Evolutionary conservation across 2,797 vertebrate genomes (phyloP), one percentile per base, ranked within the genome.

Genomic region (Peromyscus attwateri): DNA sequence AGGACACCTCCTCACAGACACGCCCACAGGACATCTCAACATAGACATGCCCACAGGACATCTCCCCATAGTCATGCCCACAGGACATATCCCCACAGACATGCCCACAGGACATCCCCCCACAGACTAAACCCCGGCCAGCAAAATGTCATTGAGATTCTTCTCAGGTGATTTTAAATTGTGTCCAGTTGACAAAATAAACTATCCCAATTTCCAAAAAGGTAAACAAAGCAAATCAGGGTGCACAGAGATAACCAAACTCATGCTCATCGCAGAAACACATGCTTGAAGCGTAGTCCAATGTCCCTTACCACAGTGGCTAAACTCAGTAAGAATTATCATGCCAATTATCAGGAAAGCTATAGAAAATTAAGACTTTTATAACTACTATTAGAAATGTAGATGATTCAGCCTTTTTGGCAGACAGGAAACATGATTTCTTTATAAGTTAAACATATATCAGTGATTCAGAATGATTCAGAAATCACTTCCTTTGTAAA

Each of bases 171-270:
- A 87, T 52, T 16, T 34, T 70, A 87, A 3, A 52, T 27, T 87
- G 31, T 52, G 46, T 25, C 21, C 11, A 37, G 34, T 55, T n/a
- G 46, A 37, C 23, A 71, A 70, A 87, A 2, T 6, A 37, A 57
- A 40, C n/a, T 16, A 29, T 19, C 34, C 71, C 14, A 55, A 68
- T 55, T 71, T 19, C 49, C 23, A 71, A 27, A 71, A 77, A 75
- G 2, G 37, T 68, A 92, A 34, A 75, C 6, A 95, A 37, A 60
- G 4, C 21, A 92, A 94, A 60, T 60, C 81, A 89, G 68, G 73
- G 73, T 43, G 66, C 34, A 91, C 25, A 91, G 91, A 96, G 49
- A 92, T 87, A 14, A 25, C 85, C 34, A 89, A 92, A 89, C 76
- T 87, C 40, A 73, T 55, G 64, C 25, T 89, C 55, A 89, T 76